These are phyloP conservation scores for Ephestia elutella DNA, from an alignment of 1,140 invertebrate species.

Conservation along the genomic window DNA sequence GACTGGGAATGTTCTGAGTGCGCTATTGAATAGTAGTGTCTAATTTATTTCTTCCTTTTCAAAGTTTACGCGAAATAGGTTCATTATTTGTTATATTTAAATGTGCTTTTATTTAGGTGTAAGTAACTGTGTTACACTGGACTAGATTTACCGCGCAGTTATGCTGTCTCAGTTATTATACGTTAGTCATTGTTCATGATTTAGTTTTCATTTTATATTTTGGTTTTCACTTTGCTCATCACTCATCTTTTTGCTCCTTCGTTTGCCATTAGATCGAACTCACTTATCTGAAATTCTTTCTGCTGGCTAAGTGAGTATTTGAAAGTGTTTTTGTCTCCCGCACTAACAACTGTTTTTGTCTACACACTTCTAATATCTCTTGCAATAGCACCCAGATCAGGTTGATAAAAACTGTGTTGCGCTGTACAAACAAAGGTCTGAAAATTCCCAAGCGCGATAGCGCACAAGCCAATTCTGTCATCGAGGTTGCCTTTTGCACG, in stretches of 20 bases:
- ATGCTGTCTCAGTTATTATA: neutral
- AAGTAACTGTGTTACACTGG: neutral
- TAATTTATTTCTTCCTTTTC: constrained; percentile 1
- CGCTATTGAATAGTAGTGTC: neutral
- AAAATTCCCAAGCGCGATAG: constrained; percentile 13
- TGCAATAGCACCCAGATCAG: neutral
- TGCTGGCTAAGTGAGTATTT: too few species aligned
- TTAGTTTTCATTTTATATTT: neutral
- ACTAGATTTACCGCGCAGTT: neutral
- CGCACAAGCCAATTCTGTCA: constrained; percentile 34
- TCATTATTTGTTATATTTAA: neutral
- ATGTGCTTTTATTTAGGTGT: neutral
- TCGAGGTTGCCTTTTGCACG: constrained; percentile 34
- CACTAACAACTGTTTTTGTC: too few species aligned
- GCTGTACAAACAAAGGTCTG: constrained; percentile 15
- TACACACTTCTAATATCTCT: neutral
- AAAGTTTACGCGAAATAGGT: neutral
- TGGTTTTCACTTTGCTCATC: too few species aligned
- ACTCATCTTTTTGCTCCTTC: neutral
- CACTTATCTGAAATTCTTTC: too few species aligned
- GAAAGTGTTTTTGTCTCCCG: too few species aligned
- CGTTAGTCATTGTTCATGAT: neutral
- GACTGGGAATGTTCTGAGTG: neutral
- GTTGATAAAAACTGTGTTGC: neutral
- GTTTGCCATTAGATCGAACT: too few species aligned